Evolutionary conservation across 1,140 invertebrate species (phyloP), one percentile per base, ranked within the genome.

Genomic region (Heliconius nattereri): DNA sequence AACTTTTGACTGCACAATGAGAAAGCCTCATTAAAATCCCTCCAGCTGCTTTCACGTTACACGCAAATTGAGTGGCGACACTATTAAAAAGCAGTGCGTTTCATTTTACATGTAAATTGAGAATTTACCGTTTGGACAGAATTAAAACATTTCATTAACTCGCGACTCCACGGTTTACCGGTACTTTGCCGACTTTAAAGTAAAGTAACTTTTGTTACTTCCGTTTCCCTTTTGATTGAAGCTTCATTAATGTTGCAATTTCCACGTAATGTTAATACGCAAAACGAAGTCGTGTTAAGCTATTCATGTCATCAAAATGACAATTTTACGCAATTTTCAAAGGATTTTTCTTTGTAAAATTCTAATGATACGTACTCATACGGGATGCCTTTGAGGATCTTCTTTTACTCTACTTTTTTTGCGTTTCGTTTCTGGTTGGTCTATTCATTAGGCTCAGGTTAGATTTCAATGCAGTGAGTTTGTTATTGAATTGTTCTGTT

Each of bases 301-400:
- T 66, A 66, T 26, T 66, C 26, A 29, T 66, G 23, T 66, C 60
- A 66, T 66, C 60, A n/a, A 23, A 57, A 57, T 57, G 60, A 23
- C 60, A 29, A 52, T 57, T 66, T 66, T 29, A 66, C 60, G 60
- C 60, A 80, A 57, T 76, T 72, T 76, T 76, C 74, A 80, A 80
- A 71, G 78, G 72, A 76, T 80, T 79, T 74, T 35, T 54, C 29
- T 71, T 76, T 76, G 57, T 73, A 7, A 45, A 37, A 60, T 54
- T 72, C 60, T 13, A 26, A 66, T 29, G 23, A 23, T 66, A 66
- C 54, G 54, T 29, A 29, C 26, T 26, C 29, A 29, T 66, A 29
- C 13, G 60, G 60, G 26, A 16, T 29, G 23, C 23, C 60, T 66
- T 66, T 66, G 60, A 66, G 75, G 75, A 72, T 74, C 23, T 49